A percentile compares a stretch with the other conserved stretches of the same genome.
These are phyloP conservation scores for Strigamia maritima DNA, from an alignment of 2,888 invertebrate genomes.

Conservation along the genomic window DNA sequence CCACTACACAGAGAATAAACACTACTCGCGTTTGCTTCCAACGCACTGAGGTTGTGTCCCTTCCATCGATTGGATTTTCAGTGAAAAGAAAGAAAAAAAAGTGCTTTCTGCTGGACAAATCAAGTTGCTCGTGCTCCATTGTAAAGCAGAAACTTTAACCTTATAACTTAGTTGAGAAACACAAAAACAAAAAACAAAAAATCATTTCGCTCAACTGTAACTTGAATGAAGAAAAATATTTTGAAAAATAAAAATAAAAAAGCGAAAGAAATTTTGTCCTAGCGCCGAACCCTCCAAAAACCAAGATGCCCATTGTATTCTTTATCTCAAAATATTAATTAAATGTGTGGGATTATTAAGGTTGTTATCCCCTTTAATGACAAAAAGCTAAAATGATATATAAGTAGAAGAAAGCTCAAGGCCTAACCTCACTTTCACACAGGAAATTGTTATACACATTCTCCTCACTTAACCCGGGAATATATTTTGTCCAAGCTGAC, in stretches of 20 bases:
- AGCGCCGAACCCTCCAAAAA: too few species aligned
- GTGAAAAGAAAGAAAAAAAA: constrained; percentile 1
- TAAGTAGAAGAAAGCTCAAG: background rate
- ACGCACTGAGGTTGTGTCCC: constrained; percentile 10
- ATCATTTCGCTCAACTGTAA: background rate
- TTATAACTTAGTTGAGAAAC: background rate
- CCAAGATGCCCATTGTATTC: too few species aligned
- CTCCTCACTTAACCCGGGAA: constrained; percentile 6
- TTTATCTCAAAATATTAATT: background rate
- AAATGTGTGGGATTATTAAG: background rate
- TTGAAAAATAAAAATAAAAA: too few species aligned
- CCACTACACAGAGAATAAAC: constrained; percentile 10
- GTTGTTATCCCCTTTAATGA: background rate
- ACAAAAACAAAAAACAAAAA: background rate
- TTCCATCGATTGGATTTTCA: constrained; percentile 15
- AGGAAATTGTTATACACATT: constrained; percentile 5
- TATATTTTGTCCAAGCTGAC: constrained; percentile 15
- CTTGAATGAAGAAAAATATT: background rate
- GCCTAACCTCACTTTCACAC: constrained; percentile 9
- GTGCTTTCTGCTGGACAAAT: constrained; percentile 15
- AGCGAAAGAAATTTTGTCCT: too few species aligned
- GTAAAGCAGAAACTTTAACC: background rate
- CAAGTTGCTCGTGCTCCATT: background rate
- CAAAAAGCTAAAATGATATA: background rate
- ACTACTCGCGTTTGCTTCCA: background rate